phyloP scores from a whole-genome alignment of 2,888 invertebrate genomes.

The Trissolcus brochymenae region DNA sequence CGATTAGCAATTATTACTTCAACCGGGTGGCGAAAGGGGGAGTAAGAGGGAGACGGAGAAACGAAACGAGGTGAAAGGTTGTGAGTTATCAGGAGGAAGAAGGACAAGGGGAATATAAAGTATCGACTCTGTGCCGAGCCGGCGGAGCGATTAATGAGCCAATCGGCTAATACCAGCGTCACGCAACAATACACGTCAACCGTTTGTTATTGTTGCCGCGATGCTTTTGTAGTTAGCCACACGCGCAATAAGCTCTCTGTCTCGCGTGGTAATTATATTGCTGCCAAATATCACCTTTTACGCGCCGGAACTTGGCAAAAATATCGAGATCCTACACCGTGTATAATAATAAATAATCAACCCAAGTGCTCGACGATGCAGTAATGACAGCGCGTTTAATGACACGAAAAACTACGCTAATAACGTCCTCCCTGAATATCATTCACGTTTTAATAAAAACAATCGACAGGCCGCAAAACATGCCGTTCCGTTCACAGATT shows the following conservation, averaged over 20 bases:
- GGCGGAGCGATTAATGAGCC: conserved; percentile 75
- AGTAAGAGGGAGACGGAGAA: not conserved
- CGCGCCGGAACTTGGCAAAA: conserved; percentile 56
- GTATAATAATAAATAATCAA: conserved; percentile 31
- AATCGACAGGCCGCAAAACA: not conserved
- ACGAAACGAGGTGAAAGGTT: conserved; percentile 36
- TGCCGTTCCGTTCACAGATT: conserved; percentile 7
- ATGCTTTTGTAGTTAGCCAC: conserved; percentile 52
- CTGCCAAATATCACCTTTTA: conserved; percentile 47
- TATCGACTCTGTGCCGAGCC: conserved; percentile 68
- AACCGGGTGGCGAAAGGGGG: conserved; percentile 34
- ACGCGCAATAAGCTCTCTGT: conserved; percentile 35
- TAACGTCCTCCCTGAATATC: conserved; percentile 27
- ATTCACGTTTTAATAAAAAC: conserved; percentile 35
- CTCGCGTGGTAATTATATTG: conserved; percentile 46
- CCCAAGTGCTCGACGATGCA: conserved; percentile 17
- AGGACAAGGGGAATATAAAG: conserved; percentile 30
- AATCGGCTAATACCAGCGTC: conserved; percentile 75
- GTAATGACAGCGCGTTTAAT: conserved; percentile 53
- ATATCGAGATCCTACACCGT: conserved; percentile 39
- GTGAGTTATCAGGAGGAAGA: conserved; percentile 15
- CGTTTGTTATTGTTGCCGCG: conserved; percentile 61
- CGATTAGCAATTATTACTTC: conserved; percentile 74
- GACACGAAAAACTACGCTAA: conserved; percentile 49
- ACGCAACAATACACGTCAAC: conserved; percentile 72